These are phyloP conservation scores for Leguminivora glycinivorella DNA, from an alignment of 1,140 invertebrate genomes.

Conservation along the genomic window DNA sequence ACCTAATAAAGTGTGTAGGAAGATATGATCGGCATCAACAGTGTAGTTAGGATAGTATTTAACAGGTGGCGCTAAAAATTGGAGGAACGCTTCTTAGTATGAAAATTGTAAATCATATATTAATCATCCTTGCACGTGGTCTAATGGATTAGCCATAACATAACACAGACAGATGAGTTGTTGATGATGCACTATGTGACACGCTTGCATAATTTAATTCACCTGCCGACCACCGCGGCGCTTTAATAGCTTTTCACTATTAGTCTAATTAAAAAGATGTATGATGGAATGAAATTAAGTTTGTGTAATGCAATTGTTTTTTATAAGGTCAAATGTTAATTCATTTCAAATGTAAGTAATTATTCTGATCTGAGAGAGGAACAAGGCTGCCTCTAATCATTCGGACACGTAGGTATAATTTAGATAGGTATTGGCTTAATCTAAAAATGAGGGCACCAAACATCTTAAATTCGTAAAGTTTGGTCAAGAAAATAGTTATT, in stretches of 20 bases:
- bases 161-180: background rate
- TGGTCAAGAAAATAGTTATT: too few relatives aligned
- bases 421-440: too few relatives aligned
- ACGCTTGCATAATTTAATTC: slow-evolving; percentile 6
- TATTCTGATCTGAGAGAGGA: background rate
- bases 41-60: too few relatives aligned
- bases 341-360: background rate
- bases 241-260: background rate
- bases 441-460: too few relatives aligned
- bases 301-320: background rate
- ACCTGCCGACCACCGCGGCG: background rate
- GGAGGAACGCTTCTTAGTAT: too few relatives aligned
- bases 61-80: too few relatives aligned
- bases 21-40: too few relatives aligned
- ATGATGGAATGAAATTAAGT: background rate
- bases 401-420: too few relatives aligned
- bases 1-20: too few relatives aligned
- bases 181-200: slow-evolving; percentile 4
- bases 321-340: background rate
- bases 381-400: too few relatives aligned
- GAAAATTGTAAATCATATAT: too few relatives aligned
- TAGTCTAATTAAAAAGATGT: background rate
- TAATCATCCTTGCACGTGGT: background rate
- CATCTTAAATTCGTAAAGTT: too few relatives aligned
- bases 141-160: slow-evolving; percentile 9